Conservation (phyloP, 1,140 invertebrate species). For the Thalassaphorura encarpata region DNA sequence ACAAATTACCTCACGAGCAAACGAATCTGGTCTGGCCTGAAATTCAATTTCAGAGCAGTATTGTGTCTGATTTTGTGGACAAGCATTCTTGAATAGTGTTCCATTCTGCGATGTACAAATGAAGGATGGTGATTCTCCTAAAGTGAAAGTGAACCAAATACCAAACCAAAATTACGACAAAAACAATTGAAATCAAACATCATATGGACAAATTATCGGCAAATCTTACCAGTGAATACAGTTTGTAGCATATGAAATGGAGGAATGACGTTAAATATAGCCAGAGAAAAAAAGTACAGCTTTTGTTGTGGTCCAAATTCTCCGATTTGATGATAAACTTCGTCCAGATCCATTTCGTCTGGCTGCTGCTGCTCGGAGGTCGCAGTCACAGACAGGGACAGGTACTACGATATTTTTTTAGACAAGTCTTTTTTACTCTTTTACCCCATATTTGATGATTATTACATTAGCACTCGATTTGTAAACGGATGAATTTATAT, state of each 20-base stretch:
- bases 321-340: constrained; percentile 27
- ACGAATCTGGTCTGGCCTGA: constrained; percentile 8
- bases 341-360: constrained; percentile 25
- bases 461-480: too few relatives aligned
- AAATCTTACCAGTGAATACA: constrained; percentile 23
- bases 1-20: constrained; percentile 14
- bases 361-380: too few relatives aligned
- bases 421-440: too few relatives aligned
- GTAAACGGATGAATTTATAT: too few relatives aligned
- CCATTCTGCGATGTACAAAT: constrained; percentile 6
- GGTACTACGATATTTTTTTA: too few relatives aligned
- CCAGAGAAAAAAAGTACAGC: constrained; percentile 25
- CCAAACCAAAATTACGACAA: constrained; percentile 4
- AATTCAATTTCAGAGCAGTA: constrained; percentile 14
- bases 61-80: constrained; percentile 9
- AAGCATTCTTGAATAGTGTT: constrained; percentile 9
- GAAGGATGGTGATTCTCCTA: constrained; percentile 1
- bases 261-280: constrained; percentile 23
- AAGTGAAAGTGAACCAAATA: background rate
- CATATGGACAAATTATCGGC: background rate
- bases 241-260: constrained; percentile 23
- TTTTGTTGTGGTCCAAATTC: constrained; percentile 25
- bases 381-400: too few relatives aligned
- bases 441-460: too few relatives aligned
- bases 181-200: background rate